phyloP scores from a whole-genome alignment of 2,888 invertebrate species.

The Suillia variegata region DNA sequence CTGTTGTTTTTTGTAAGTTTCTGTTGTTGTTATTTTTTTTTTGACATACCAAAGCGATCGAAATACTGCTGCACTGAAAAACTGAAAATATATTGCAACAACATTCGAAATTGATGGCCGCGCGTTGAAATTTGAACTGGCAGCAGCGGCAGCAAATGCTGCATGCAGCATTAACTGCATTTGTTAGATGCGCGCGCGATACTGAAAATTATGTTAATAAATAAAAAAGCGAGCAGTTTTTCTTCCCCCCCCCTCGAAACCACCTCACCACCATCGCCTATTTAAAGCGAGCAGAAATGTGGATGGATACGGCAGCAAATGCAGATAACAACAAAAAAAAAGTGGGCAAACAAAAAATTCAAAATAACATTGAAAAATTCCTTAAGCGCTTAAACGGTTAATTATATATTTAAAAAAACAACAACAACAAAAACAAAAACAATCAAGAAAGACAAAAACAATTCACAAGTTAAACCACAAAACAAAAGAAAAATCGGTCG shows the following conservation, averaged over 20 bases:
- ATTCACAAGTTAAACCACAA: neutral
- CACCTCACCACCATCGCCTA: too few species aligned
- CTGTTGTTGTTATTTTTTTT: neutral
- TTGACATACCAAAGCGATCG: neutral
- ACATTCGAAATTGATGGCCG: neutral
- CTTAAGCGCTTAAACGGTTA: slow-evolving; percentile 15
- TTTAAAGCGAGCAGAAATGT: too few species aligned
- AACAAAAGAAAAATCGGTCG: slow-evolving; percentile 13
- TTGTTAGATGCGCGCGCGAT: neutral
- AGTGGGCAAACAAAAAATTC: neutral
- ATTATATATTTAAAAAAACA: slow-evolving; percentile 12
- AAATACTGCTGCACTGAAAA: too few species aligned
- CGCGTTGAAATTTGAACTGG: neutral
- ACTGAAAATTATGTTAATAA: neutral
- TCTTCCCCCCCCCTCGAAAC: too few species aligned
- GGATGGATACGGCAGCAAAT: neutral
- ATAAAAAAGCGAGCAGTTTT: neutral
- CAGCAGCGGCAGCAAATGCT: neutral
- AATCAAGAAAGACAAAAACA: too few species aligned
- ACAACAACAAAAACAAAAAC: too few species aligned
- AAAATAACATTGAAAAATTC: neutral
- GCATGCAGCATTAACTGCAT: neutral
- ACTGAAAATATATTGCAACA: neutral
- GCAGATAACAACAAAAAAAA: neutral
- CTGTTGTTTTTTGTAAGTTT: too few species aligned